Evolutionary conservation across 2,888 invertebrate species (phyloP).

Genomic region (Galerucella pusilla): DNA sequence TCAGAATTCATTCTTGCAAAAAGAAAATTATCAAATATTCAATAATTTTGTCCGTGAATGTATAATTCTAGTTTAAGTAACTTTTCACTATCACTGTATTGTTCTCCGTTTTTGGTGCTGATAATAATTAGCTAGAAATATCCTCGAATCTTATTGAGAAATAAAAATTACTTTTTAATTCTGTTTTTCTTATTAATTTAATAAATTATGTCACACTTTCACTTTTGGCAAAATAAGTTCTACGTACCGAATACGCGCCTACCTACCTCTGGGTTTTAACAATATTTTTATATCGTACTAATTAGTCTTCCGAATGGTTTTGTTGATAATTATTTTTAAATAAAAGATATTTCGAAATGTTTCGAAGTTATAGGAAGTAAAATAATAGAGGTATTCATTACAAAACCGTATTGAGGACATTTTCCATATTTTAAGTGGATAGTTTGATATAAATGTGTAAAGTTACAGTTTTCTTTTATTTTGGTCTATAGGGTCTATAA

Average conservation of each 20-base stretch:
- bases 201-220: constrained; percentile 1
- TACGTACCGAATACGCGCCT: background rate
- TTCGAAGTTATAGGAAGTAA: background rate
- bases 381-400: background rate
- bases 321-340: background rate
- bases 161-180: background rate
- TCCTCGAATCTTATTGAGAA: background rate
- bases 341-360: background rate
- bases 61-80: too few relatives aligned
- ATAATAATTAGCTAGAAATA: background rate
- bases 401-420: too few relatives aligned
- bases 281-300: background rate
- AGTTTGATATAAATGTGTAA: too few relatives aligned
- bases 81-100: background rate
- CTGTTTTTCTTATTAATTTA: constrained; percentile 2
- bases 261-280: background rate
- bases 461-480: background rate
- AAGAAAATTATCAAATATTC: too few relatives aligned
- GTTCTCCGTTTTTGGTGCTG: background rate
- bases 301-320: background rate
- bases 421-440: too few relatives aligned
- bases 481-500: too few relatives aligned
- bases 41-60: too few relatives aligned
- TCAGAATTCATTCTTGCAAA: too few relatives aligned
- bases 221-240: background rate